These are phyloP conservation scores for Aspiorhynchus laticeps DNA, from an alignment of 2,113 vertebrate genomes.

Conservation along the genomic window DNA sequence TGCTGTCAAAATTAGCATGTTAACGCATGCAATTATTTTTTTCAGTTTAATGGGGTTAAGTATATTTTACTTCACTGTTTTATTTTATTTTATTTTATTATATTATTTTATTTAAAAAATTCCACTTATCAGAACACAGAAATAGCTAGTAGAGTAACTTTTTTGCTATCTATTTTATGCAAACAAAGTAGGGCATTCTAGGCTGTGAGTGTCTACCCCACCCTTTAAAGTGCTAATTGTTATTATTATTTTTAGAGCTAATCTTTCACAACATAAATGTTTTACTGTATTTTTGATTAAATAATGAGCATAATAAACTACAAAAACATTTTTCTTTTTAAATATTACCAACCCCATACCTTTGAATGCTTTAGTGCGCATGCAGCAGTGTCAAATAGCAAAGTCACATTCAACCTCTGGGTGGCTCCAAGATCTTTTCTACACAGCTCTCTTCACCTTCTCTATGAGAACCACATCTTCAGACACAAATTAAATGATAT, in stretches of 20 bases:
- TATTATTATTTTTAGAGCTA: not conserved
- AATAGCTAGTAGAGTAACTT: not conserved
- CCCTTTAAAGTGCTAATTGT: not conserved
- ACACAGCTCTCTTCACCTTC: not conserved
- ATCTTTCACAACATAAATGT: not conserved
- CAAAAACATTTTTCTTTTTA: no score
- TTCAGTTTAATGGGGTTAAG: no score
- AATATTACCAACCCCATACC: not conserved
- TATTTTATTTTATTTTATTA: no score
- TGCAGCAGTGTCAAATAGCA: not conserved
- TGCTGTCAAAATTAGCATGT: no score
- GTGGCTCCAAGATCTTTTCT: not conserved
- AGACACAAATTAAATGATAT: not conserved
- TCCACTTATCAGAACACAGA: not conserved
- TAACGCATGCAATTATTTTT: no score
- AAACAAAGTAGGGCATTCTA: not conserved
- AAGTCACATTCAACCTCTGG: slow-evolving; percentile 1
- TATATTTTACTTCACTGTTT: no score
- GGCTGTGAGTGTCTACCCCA: not conserved
- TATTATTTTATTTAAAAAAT: not conserved
- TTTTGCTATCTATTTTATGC: not conserved
- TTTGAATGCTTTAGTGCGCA: not conserved
- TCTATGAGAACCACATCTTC: not conserved
- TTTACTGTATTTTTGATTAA: not conserved
- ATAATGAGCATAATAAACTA: not conserved